Evolutionary conservation across 1,140 invertebrate species (phyloP).

Genomic region (Neocloeon triangulifer): DNA sequence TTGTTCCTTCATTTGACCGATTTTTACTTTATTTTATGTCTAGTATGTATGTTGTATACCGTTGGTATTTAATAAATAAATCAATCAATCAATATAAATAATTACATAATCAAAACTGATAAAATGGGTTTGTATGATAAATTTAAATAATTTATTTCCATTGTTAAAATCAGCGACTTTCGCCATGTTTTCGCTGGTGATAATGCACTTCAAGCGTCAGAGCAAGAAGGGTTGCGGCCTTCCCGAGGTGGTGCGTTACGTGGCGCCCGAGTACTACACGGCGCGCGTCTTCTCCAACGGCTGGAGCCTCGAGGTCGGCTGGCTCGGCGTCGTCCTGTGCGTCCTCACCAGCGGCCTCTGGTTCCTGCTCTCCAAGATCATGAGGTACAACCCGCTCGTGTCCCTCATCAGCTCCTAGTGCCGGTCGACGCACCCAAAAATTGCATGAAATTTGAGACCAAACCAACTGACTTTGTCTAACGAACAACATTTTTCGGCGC

Average conservation of each 20-base stretch:
- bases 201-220: conserved; percentile 68
- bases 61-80: too few relatives aligned
- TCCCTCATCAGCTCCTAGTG: neutral
- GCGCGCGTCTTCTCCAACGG: conserved; percentile 50
- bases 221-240: conserved; percentile 25
- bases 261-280: conserved; percentile 23
- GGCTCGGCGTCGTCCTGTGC: conserved; percentile 56
- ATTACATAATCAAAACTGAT: too few relatives aligned
- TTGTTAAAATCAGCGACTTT: conserved; percentile 70
- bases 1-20: too few relatives aligned
- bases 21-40: too few relatives aligned
- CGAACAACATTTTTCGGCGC: too few relatives aligned
- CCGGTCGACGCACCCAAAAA: too few relatives aligned
- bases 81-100: too few relatives aligned
- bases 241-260: conserved; percentile 32
- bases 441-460: too few relatives aligned
- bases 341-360: conserved; percentile 55
- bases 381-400: conserved; percentile 58
- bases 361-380: conserved; percentile 71
- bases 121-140: too few relatives aligned
- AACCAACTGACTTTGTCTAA: too few relatives aligned
- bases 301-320: conserved; percentile 63
- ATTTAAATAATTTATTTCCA: too few relatives aligned
- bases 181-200: conserved; percentile 67
- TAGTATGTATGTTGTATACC: too few relatives aligned